Base-by-base conservation (phyloP, 2,113 vertebrate genomes). In the Gadus macrocephalus region DNA sequence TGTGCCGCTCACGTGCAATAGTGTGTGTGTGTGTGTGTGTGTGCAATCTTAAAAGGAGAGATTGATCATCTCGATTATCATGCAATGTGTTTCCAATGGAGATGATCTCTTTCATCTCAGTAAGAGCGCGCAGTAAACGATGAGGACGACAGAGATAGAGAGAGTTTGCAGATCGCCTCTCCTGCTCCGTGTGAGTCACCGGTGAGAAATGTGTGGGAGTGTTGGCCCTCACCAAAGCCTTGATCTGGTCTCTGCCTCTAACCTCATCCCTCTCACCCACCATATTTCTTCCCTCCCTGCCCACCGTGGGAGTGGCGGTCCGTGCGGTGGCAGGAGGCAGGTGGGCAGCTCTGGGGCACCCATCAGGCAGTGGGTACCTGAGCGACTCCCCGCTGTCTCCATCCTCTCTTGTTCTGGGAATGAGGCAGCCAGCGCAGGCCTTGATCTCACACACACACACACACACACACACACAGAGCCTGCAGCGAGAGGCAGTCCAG, bases 241-340 rank as follows among this genome's bases (percentile, higher is more conserved):
- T 82, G 76, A 81, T 85, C 72, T 83, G 79, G 55, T 68, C 60
- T 74, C 73, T 6, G 70, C 80, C 80, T 83, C 71, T 74, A 53
- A 6, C 73, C 68, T 11, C 73, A 49, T 75, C 71, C 67, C 77
- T 79, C 82, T 79, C 78, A 75, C 71, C 71, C 65, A 79, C 79
- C 80, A 76, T 77, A 75, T 70, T 64, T 66, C 55, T 69, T 81
- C 64, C 66, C 67, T 66, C 79, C 66, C 75, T 66, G 75, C 75
- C 75, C 65, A 55, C 69, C 69, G 77, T 76, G 66, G 64, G 66
- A 85, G 81, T 86, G 81, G 87, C 82, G 83, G 68, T 49, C 8
- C 12, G 42, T 66, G 56, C 67, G n/a, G 79, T 77, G 78, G 73
- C 74, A 78, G 73, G 73, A 70, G 78, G 68, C 17, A 5, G 55